A percentile compares a stretch with the other conserved stretches of the same genome.
Conservation (phyloP, 2,888 invertebrate species). For the Ophion obscuratus region DNA sequence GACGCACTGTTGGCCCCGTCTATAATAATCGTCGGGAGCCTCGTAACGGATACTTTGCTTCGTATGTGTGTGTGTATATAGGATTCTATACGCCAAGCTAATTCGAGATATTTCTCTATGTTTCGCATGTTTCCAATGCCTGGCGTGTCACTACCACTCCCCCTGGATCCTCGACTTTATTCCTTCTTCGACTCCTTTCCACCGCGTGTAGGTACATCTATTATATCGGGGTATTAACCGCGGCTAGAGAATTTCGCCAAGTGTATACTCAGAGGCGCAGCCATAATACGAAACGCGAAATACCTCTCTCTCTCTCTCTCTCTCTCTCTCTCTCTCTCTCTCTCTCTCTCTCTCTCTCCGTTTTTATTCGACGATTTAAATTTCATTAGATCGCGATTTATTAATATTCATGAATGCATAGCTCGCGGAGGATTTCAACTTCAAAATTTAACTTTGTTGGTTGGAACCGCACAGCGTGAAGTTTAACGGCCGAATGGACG, state of each 20-base stretch:
- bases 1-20: conserved; percentile 11
- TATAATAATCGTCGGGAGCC: conserved; percentile 44
- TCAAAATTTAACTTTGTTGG: conserved; percentile 21
- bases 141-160: conserved; percentile 65
- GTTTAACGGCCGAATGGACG: background rate
- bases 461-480: conserved; percentile 28
- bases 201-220: conserved; percentile 29
- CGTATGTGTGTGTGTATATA: background rate
- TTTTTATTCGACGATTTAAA: conserved; percentile 59
- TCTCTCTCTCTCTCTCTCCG: conserved; percentile 9
- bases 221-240: conserved; percentile 44
- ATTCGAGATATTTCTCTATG: conserved; percentile 58
- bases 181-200: conserved; percentile 35
- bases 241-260: conserved; percentile 54
- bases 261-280: conserved; percentile 26
- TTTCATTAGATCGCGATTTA: conserved; percentile 54
- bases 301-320: background rate
- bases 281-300: conserved; percentile 43
- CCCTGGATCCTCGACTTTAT: conserved; percentile 46
- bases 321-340: background rate
- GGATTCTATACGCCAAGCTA: conserved; percentile 39
- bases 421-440: conserved; percentile 30
- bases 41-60: conserved; percentile 58
- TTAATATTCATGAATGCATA: conserved; percentile 62
- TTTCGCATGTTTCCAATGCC: conserved; percentile 50